Evolutionary conservation across 1,140 invertebrate genomes (phyloP), one percentile per base, ranked within the genome.

Genomic region (Episyrphus balteatus): DNA sequence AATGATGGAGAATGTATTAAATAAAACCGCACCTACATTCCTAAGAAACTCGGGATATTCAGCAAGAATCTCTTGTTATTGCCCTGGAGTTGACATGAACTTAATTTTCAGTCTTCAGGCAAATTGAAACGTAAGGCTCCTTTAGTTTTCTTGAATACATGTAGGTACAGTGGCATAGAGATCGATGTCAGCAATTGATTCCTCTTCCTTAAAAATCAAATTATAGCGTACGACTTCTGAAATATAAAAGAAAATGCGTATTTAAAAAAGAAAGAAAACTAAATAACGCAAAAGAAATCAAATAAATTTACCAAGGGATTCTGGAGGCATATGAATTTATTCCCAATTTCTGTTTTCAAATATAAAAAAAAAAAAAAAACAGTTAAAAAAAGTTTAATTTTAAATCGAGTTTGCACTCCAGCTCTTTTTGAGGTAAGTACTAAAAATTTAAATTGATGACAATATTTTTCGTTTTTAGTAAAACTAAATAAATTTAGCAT

Each of bases 41-140:
- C 57, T 58, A 17, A 58, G 58, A 41, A 67, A 67, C 31, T 67
- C 65, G 5, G 65, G 64, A 55, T 65, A 67, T 42, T 65, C 61
- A 0, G 54, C 55, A 2, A 67, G 43, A 8, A 67, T 61, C 46
- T 65, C 63, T 34, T 67, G 61, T 9, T 63, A 30, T 66, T 8
- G 66, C 61, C 1, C 63, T 53, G 1, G 59, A 65, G 7, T 51
- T 55, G 2, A 66, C 63, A 49, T 61, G 62, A 26, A 62, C 56
- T 30, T 54, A 34, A 59, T 61, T 5, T 52, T 56, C 31, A 57
- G 55, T 59, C 15, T 50, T 42, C 2, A n/a, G n/a, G 41, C 43
- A 12, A 46, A n/a, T 62, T 55, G 8, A 62, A 62, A 0, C 58
- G 58, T 3, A 44, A 42, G 44, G 58, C 55, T 18, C 50, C 42